phyloP scores from a whole-genome alignment of 1,140 invertebrate species.

The Trichogramma pretiosum region DNA sequence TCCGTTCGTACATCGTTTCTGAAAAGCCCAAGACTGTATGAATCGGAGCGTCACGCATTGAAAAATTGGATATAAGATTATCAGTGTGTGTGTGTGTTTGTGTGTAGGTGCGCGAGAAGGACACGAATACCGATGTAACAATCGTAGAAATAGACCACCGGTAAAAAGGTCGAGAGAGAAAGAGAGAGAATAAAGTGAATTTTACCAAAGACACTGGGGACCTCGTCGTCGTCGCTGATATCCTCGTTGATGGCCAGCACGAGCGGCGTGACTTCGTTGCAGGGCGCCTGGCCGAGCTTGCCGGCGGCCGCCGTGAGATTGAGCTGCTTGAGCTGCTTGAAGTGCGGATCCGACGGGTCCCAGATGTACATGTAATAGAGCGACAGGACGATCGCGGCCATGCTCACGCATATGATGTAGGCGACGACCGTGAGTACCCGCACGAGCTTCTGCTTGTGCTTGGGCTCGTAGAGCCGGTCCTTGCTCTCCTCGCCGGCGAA shows the following conservation, averaged over 20 bases:
- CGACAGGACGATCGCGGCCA: slow-evolving; percentile 89
- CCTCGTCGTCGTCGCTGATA: too few species aligned
- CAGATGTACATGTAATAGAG: slow-evolving; percentile 94
- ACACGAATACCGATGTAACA: too few species aligned
- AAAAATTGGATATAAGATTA: background rate
- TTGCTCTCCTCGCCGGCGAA: slow-evolving; percentile 69
- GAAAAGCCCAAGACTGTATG: too few species aligned
- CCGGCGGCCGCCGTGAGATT: background rate
- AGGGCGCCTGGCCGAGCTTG: background rate
- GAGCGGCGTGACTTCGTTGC: background rate
- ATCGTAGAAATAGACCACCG: too few species aligned
- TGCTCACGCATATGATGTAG: slow-evolving; percentile 89
- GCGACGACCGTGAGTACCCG: slow-evolving; percentile 90
- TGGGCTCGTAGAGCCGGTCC: slow-evolving; percentile 71
- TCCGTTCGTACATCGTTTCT: background rate
- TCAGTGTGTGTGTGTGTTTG: too few species aligned
- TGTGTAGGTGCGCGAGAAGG: too few species aligned
- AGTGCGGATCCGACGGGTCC: slow-evolving; percentile 64
- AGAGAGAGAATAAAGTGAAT: too few species aligned
- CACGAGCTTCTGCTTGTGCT: slow-evolving; percentile 77
- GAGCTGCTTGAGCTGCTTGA: too few species aligned
- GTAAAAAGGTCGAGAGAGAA: too few species aligned
- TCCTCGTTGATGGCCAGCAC: too few species aligned
- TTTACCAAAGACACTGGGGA: too few species aligned
- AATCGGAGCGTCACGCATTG: too few species aligned